These are phyloP conservation scores for Antennarius striatus DNA, from an alignment of 2,113 vertebrate species.

Conservation along the genomic window DNA sequence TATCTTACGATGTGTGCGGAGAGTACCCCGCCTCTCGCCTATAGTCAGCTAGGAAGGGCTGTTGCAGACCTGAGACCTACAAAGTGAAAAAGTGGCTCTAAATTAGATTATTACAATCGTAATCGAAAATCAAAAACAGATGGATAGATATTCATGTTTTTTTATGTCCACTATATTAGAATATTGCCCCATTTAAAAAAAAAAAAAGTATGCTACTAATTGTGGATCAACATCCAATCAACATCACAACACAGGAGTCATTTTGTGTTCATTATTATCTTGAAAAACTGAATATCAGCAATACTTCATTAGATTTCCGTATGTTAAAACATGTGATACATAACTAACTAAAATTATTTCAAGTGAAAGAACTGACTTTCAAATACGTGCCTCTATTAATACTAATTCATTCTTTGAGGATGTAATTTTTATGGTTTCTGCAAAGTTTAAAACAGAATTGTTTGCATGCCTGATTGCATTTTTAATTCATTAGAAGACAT, in stretches of 20 bases:
- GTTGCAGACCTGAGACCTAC: too few relatives aligned
- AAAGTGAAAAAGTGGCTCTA: too few relatives aligned
- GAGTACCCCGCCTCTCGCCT: too few relatives aligned
- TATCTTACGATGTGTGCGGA: too few relatives aligned
- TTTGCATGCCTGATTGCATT: conserved; percentile 71
- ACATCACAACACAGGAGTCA: background rate
- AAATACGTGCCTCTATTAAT: conserved; percentile 40
- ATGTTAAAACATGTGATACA: conserved; percentile 33
- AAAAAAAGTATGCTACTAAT: too few relatives aligned
- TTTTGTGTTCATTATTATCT: conserved; percentile 13
- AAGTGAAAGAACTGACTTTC: conserved; percentile 16
- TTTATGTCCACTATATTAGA: background rate
- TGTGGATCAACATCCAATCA: too few relatives aligned
- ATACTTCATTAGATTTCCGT: conserved; percentile 8
- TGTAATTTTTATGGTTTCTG: conserved; percentile 33
- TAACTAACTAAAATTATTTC: conserved; percentile 16
- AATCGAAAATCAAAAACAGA: too few relatives aligned
- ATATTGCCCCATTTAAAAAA: background rate
- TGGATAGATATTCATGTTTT: too few relatives aligned
- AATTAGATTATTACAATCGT: too few relatives aligned
- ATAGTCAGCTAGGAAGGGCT: too few relatives aligned
- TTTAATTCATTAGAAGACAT: conserved; percentile 67
- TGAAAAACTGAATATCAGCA: conserved; percentile 21
- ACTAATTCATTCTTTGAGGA: conserved; percentile 52
- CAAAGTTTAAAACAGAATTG: conserved; percentile 47